phyloP scores from a whole-genome alignment of 2,888 invertebrate species.

The Synanthedon formicaeformis region DNA sequence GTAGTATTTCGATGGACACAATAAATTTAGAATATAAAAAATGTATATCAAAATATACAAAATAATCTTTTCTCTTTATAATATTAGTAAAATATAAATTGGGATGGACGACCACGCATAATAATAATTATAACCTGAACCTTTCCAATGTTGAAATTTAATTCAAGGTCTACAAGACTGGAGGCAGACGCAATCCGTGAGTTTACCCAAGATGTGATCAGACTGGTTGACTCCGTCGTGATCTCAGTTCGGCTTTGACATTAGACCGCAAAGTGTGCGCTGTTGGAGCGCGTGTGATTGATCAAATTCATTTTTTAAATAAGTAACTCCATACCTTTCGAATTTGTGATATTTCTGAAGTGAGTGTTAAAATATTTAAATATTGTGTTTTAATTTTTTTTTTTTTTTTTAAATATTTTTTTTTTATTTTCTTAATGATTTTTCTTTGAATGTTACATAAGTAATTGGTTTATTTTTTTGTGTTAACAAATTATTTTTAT shows the following conservation, averaged over 20 bases:
- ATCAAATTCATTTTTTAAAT: not conserved
- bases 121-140: not conserved
- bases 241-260: not conserved
- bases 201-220: constrained; percentile 6
- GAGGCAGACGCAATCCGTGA: constrained; percentile 3
- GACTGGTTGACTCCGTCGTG: constrained; percentile 1
- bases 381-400: too few species aligned
- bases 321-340: not conserved
- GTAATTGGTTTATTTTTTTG: too few species aligned
- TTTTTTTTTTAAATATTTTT: too few species aligned
- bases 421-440: too few species aligned
- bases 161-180: constrained; percentile 6
- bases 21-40: too few species aligned
- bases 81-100: too few species aligned
- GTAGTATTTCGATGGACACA: too few species aligned
- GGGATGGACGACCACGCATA: too few species aligned
- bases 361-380: not conserved
- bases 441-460: too few species aligned
- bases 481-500: too few species aligned
- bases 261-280: not conserved
- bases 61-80: too few species aligned
- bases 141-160: constrained; percentile 5
- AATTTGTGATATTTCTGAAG: not conserved
- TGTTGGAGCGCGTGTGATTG: not conserved
- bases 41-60: too few species aligned